These are phyloP conservation scores for Sebastes miniatus DNA, from an alignment of 2,797 vertebrate genomes.

Conservation along the genomic window DNA sequence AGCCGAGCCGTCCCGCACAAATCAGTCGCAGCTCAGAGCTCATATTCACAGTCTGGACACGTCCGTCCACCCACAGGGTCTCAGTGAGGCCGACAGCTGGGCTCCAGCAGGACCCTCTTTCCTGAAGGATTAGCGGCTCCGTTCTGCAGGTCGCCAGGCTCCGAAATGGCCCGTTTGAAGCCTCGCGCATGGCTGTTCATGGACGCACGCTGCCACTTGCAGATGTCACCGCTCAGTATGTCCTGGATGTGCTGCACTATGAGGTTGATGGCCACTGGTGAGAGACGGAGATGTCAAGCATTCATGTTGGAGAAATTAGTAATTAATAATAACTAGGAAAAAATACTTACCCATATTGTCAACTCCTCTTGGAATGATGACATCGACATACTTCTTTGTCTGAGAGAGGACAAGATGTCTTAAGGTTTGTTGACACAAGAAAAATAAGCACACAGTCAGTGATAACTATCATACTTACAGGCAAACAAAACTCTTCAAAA, in stretches of 20 bases:
- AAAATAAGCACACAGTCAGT: not conserved
- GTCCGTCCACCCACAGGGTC: not conserved
- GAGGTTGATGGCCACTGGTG: slow-evolving; percentile 94
- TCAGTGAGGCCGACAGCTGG: slow-evolving; percentile 95
- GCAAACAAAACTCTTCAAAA: slow-evolving; percentile 97
- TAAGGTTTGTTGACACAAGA: not conserved
- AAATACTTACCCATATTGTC: slow-evolving; percentile 94
- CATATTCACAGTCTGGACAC: slow-evolving; percentile 1
- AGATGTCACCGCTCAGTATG: slow-evolving; percentile 94
- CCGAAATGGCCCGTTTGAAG: slow-evolving; percentile 86
- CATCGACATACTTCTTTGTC: slow-evolving; percentile 98
- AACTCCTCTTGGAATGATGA: slow-evolving; percentile 96
- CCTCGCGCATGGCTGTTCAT: slow-evolving; percentile 80
- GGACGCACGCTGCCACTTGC: slow-evolving; percentile 91
- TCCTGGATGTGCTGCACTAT: slow-evolving; percentile 99
- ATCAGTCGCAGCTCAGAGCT: slow-evolving; percentile 28
- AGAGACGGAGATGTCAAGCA: not conserved
- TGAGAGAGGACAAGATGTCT: slow-evolving; percentile 55
- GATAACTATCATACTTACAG: slow-evolving; percentile 79
- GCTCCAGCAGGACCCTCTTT: slow-evolving; percentile 92
- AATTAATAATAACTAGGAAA: not conserved
- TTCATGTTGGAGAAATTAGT: not conserved
- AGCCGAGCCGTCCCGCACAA: not conserved
- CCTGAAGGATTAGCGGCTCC: slow-evolving; percentile 61
- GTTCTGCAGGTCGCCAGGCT: slow-evolving; percentile 77